Evolutionary conservation across 2,113 vertebrate genomes (phyloP), one percentile per base, ranked within the genome.

Genomic region (Clarias macrocephalus): DNA sequence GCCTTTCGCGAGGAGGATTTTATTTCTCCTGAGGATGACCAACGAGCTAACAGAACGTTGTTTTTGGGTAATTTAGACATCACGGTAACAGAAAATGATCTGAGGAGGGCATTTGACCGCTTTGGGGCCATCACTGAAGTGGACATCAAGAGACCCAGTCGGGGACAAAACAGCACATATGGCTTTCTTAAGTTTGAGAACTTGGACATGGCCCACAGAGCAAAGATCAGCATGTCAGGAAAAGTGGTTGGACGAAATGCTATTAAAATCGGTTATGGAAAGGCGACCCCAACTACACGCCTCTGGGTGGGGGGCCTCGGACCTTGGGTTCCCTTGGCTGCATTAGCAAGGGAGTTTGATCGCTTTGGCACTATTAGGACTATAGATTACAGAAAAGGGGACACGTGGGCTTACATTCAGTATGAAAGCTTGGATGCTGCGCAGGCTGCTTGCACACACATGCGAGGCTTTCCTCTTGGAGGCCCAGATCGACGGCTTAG

Each of bases 131-230:
- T 99, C 88, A 98, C 97, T 0, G 98, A 99, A 90, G 97, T 99
- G 89, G 98, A 99, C 92, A 99, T 99, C 83, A 99, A 99, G 88
- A 94, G 97, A 87, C 96, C 97, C 2, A 94, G 94, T 16, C 94
- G 97, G 0, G 98, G 97, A 66, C 98, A 99, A 91, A 97, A 95
- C 86, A 98, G 97, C 91, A 99, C 98, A 0, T 99, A 99, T 59
- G 98, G 98, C 56, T 99, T 99, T 91, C 95, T 99, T 60, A 99
- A 99, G 85, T 99, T 97, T 93, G 98, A 99, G 90, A 99, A 99
- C 81, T 94, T 99, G 86, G 98, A 99, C 93, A 99, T 99, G 98
- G 98, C 98, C 0, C 98, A 99, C 86, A 94, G 97, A 28, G 98
- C 98, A 87, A 99, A 99, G 85, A 84, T 99, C n/a, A 98, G 96